phyloP scores from a whole-genome alignment of 30 jellyfish, hydroid and myxozoan species.

The Euphysa ruthae region DNA sequence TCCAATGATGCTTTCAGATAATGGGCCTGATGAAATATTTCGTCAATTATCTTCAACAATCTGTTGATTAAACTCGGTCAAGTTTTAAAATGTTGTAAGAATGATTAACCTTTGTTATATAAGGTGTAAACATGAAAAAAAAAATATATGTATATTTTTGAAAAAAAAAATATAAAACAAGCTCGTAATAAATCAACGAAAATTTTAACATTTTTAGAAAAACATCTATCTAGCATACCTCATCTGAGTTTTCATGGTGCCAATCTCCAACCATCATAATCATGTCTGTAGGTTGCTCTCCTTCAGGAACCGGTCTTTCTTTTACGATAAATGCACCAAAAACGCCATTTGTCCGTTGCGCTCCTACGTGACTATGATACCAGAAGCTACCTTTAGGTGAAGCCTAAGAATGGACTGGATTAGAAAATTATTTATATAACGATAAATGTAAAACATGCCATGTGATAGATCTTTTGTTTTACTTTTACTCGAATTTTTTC shows the following conservation, averaged over 20 bases:
- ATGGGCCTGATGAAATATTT: no score
- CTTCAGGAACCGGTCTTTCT: slow-evolving; percentile 69
- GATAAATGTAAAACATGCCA: background rate
- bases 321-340: slow-evolving; percentile 79
- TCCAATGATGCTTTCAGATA: no score
- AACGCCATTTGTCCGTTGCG: slow-evolving; percentile 88
- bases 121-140: no score
- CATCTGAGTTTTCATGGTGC: slow-evolving; percentile 92
- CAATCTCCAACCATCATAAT: slow-evolving; percentile 96
- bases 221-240: slow-evolving; percentile 64
- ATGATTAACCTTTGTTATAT: no score
- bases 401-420: slow-evolving; percentile 38
- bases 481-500: no score
- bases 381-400: slow-evolving; percentile 90
- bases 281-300: slow-evolving; percentile 54
- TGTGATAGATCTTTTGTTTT: background rate
- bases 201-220: no score
- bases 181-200: no score
- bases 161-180: no score
- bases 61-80: background rate
- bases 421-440: background rate
- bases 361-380: slow-evolving; percentile 97
- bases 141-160: no score
- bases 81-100: no score
- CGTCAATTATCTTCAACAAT: no score